Conservation (phyloP, 2,113 vertebrate species). For the Microcebus tavaratra region DNA sequence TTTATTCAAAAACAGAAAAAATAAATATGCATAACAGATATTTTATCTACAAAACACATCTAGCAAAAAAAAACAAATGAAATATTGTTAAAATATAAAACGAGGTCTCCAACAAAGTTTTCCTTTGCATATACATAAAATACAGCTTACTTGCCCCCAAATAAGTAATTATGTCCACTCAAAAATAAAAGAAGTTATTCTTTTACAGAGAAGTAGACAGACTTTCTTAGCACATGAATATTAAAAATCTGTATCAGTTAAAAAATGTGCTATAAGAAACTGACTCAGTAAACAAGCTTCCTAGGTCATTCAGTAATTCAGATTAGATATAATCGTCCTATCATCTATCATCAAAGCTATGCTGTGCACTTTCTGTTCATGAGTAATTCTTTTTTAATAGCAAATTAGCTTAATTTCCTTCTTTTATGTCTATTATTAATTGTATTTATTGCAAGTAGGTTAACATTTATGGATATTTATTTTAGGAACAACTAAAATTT, state of each 20-base stretch:
- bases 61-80: background rate
- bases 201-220: background rate
- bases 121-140: slow-evolving; percentile 42
- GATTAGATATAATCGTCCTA: slow-evolving; percentile 85
- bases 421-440: slow-evolving; percentile 87
- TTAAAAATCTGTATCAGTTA: background rate
- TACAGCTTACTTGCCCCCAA: background rate
- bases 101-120: slow-evolving; percentile 38
- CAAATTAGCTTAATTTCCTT: slow-evolving; percentile 81
- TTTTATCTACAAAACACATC: slow-evolving; percentile 32
- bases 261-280: background rate
- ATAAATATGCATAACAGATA: background rate
- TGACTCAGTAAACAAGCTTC: background rate
- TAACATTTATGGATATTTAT: slow-evolving; percentile 78
- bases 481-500: slow-evolving; percentile 44
- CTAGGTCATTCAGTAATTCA: slow-evolving; percentile 52
- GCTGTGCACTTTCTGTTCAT: slow-evolving; percentile 89
- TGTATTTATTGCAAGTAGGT: slow-evolving; percentile 82
- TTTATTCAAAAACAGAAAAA: slow-evolving; percentile 53
- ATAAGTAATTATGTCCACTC: slow-evolving; percentile 16
- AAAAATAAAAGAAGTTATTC: background rate
- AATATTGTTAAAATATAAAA: slow-evolving; percentile 54
- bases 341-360: slow-evolving; percentile 85
- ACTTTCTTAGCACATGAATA: slow-evolving; percentile 23
- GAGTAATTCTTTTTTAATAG: slow-evolving; percentile 85